Percentiles rank a stretch among this genome's conserved stretches.
Evolutionary conservation across 2,797 vertebrate genomes (phyloP).

Genomic region (Gymnothorax reevesii): DNA sequence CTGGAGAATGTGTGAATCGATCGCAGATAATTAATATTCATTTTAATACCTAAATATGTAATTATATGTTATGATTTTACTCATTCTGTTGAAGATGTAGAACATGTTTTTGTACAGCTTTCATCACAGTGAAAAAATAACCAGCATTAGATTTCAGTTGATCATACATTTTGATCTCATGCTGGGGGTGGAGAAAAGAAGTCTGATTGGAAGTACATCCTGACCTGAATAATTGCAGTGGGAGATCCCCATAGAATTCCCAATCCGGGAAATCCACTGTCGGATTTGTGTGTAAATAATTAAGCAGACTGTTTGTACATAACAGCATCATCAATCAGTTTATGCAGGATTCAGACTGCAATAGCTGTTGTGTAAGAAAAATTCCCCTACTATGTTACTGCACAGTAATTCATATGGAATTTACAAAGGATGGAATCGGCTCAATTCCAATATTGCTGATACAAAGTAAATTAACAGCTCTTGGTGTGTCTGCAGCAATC

Average conservation of each 20-base stretch:
- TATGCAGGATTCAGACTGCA: conserved; percentile 43
- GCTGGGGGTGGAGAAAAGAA: conserved; percentile 26
- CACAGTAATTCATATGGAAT: conserved; percentile 21
- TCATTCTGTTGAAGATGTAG: neutral
- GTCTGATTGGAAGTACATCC: conserved; percentile 44
- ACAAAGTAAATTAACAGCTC: neutral
- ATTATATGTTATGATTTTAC: neutral
- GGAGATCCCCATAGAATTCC: conserved; percentile 53
- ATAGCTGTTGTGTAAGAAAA: conserved; percentile 36
- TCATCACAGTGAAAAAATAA: conserved; percentile 35
- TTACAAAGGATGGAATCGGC: neutral
- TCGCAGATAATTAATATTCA: too few relatives aligned
- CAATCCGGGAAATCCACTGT: conserved; percentile 46
- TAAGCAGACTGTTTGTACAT: conserved; percentile 45
- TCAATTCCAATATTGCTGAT: neutral
- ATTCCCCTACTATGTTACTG: conserved; percentile 42
- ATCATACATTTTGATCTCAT: conserved; percentile 36
- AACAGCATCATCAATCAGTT: conserved; percentile 53
- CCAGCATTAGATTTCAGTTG: conserved; percentile 44
- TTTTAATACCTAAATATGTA: too few relatives aligned
- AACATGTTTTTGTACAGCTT: neutral
- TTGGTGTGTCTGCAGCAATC: too few relatives aligned
- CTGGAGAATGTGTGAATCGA: too few relatives aligned
- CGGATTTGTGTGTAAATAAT: conserved; percentile 58
- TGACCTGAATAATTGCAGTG: conserved; percentile 41